Base-by-base conservation (phyloP, 2,113 vertebrate genomes). In the Erythrocercus mccallii region DNA sequence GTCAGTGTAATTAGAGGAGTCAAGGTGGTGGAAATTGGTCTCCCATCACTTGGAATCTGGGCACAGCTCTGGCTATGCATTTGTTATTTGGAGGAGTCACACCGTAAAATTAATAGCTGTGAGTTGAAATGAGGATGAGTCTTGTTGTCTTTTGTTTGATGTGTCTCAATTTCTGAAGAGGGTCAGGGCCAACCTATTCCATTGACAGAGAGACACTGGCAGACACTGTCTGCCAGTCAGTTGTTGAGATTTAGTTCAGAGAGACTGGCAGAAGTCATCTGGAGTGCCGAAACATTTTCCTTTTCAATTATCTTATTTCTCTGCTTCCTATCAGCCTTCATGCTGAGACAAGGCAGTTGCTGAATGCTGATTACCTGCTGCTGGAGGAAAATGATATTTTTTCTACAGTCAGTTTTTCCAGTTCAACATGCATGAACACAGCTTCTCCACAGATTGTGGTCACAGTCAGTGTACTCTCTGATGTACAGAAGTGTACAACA, bases 141-240 rank as follows among this genome's bases (percentile, higher is more conserved):
- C 92, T 90, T 95, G 79, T 96, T 92, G 88, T 81, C 88, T 96
- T 97, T 96, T 96, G 92, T 96, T 88, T 95, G 83, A 93, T 70
- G 82, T 78, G 68, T 90, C 92, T 94, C 92, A 93, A 68, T 88
- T 94, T 83, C 92, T 90, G 94, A 88, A 93, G 56, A 90, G 71
- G 76, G 95, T 94, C 86, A 93, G 92, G 86, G 90, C 90, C 88
- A 94, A 86, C 86, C 42, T 94, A 11, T 95, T 92, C 76, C 82
- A 94, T 92, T 95, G 92, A 94, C 94, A 86, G 85, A 79, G 84
- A 96, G 45, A 92, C 76, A 90, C 44, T 94, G 90, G 92, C 93
- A 95, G 87, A 81, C 73, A 86, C 92, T 33, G 85, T 77, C 92
- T 94, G 90, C 58, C 68, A 94, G 71, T 80, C 95, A 95, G 38